phyloP scores from a whole-genome alignment of 2,797 vertebrate genomes.

The Tinamus major region DNA sequence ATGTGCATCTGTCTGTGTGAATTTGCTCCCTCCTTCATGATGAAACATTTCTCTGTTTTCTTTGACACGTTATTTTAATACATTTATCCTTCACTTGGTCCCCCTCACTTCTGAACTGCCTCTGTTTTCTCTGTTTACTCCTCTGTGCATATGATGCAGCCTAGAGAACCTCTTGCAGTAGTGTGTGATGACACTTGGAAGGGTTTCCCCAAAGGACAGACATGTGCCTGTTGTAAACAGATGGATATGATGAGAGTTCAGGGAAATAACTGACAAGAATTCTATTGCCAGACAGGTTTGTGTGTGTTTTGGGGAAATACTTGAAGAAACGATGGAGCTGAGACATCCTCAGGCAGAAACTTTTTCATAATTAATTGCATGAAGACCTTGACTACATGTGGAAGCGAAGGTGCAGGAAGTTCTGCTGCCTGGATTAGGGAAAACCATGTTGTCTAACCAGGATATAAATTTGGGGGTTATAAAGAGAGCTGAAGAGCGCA shows the following conservation, averaged over 20 bases:
- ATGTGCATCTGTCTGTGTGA: background rate
- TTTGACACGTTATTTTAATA: background rate
- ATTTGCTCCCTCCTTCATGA: background rate
- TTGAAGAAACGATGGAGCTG: background rate
- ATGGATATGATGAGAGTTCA: background rate
- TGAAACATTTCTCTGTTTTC: background rate
- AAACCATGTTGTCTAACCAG: background rate
- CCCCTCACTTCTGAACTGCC: background rate
- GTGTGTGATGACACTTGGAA: background rate
- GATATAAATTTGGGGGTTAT: background rate
- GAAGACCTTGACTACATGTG: background rate
- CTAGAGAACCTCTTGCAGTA: background rate
- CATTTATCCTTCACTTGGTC: background rate
- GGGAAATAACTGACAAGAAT: background rate
- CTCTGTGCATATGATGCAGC: background rate
- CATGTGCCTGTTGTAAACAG: background rate
- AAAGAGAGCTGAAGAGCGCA: background rate
- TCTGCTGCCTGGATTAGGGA: background rate
- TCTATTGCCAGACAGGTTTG: background rate
- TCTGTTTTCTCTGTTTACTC: background rate
- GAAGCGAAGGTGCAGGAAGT: background rate
- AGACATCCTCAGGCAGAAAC: background rate
- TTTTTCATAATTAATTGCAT: background rate
- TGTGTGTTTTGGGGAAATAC: background rate
- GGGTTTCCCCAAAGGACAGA: background rate